phyloP scores from a whole-genome alignment of 2,888 invertebrate species.

The Petrolisthes manimaculis region DNA sequence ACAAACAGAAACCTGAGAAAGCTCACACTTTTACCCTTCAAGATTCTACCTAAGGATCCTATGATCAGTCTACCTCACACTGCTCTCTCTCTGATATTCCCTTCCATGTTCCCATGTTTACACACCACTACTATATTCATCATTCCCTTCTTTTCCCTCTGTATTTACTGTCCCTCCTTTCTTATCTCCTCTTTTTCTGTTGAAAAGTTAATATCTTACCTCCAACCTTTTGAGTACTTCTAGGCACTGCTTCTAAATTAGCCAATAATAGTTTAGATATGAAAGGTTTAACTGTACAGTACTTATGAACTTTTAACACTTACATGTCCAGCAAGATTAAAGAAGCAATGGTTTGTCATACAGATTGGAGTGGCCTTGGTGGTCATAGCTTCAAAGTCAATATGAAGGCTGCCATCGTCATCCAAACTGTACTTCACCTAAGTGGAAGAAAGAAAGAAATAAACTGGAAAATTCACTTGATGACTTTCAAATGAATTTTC shows the following conservation, averaged over 20 bases:
- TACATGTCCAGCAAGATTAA: constrained; percentile 91
- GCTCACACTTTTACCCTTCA: no score
- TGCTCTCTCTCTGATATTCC: neutral
- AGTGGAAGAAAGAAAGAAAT: neutral
- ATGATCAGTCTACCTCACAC: no score
- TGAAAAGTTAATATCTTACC: no score
- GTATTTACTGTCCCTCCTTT: neutral
- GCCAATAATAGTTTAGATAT: no score
- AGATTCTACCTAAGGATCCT: no score
- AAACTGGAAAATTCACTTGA: neutral
- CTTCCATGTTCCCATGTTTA: no score
- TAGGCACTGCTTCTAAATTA: no score
- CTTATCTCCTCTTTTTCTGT: no score
- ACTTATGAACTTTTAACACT: neutral
- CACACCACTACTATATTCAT: neutral
- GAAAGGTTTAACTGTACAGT: neutral
- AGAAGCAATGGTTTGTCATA: constrained; percentile 89
- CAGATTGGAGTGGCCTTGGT: constrained; percentile 87
- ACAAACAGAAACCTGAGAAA: no score
- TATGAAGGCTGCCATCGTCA: constrained; percentile 74
- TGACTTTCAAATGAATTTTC: neutral
- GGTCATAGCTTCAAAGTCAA: constrained; percentile 82
- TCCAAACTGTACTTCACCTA: constrained; percentile 61
- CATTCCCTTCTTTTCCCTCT: neutral
- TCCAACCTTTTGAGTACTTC: no score